Conservation (phyloP, 2,113 vertebrate species). For the Neogale vison region DNA sequence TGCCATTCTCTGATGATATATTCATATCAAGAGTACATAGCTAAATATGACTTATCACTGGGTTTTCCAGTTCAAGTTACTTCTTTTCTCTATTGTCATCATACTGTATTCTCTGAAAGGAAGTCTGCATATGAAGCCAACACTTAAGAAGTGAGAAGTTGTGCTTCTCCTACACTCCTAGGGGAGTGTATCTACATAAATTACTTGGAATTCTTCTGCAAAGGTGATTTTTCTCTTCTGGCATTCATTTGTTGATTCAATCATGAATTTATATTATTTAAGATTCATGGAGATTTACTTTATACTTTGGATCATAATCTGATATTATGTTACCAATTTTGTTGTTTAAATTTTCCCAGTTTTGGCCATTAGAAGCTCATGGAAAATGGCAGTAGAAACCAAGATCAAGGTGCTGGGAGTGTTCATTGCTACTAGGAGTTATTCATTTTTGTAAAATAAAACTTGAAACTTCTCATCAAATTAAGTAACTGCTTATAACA, state of each 20-base stretch:
- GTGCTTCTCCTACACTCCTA: background rate
- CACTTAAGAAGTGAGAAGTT: background rate
- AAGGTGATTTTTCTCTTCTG: background rate
- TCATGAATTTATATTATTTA: slow-evolving; percentile 24
- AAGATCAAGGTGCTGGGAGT: background rate
- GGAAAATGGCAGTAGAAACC: background rate
- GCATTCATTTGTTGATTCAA: background rate
- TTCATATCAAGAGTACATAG: background rate
- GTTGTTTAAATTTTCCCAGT: background rate
- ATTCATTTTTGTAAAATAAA: background rate
- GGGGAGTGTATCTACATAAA: background rate
- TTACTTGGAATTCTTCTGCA: background rate
- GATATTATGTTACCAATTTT: background rate
- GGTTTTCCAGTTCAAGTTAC: background rate
- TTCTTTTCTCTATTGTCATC: background rate
- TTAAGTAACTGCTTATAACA: background rate
- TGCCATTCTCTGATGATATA: background rate
- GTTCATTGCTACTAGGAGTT: background rate
- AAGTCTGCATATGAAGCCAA: background rate
- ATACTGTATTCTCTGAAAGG: background rate
- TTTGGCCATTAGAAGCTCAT: background rate
- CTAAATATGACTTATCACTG: background rate
- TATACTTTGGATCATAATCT: background rate
- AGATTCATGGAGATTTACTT: background rate
- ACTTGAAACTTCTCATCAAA: background rate